Base-by-base conservation (phyloP, 1,140 invertebrate genomes). In the Apis dorsata region DNA sequence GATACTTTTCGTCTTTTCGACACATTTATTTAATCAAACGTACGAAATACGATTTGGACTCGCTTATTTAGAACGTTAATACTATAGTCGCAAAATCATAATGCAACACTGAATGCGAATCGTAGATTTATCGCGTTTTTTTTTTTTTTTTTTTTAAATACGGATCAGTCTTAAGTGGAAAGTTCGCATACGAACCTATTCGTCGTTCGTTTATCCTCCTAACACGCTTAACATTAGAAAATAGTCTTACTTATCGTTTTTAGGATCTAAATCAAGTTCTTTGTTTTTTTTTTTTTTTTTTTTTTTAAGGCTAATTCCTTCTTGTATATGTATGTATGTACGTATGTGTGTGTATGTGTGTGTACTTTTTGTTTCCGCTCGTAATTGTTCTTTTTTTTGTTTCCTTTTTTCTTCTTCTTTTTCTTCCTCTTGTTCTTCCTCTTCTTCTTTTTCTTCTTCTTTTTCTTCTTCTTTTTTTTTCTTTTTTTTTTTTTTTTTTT, bases 21-120 rank as follows among this genome's bases (percentile, higher is more conserved):
- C 34, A 83, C 24, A 72, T 87, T 87, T 86, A 87, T 87, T 87
- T 84, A 21, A 34, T 84, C 69, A 84, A 84, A 87, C 74, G 60
- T 71, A 86, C 55, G 55, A 76, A 72, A 86, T 69, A 81, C 65
- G 68, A 74, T 34, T 49, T 34, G 19, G 34, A 44, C 34, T 44
- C 34, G 49, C 62, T 83, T 57, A 73, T 60, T 66, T 84, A 68
- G 62, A 60, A 76, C 55, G 49, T 73, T 74, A 86, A 80, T 63
- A 72, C 19, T 86, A 55, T 86, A 55, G 28, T 73, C 69, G 51
- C 24, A 78, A 79, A n/a, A 60, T 86, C 51, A 55, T 74, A 55
- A 57, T 74, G 73, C 59, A 19, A 34, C 62, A 21, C 28, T 34
- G 34, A 44, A 34, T 76, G 68, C 68, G 57, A 72, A 72, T 74